phyloP scores from a whole-genome alignment of 1,140 invertebrate species.

The Meloidogyne floridensis region DNA sequence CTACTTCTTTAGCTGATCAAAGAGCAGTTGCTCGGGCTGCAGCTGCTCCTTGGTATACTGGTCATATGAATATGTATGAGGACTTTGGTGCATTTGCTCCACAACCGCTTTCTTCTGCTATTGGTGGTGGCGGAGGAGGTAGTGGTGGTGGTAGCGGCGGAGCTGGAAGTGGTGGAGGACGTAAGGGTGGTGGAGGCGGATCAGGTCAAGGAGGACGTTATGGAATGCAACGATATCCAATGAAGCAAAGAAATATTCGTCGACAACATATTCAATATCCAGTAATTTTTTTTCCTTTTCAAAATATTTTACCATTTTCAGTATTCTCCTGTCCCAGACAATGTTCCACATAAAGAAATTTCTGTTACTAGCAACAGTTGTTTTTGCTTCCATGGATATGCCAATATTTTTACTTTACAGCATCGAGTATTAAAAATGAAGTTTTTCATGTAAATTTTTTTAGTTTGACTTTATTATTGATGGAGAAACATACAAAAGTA shows the following conservation, averaged over 20 bases:
- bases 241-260: conserved; percentile 7
- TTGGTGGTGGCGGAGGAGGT: neutral
- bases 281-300: conserved; percentile 11
- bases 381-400: conserved; percentile 42
- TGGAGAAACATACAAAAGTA: conserved; percentile 42
- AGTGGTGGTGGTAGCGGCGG: neutral
- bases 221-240: neutral
- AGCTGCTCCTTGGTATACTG: conserved; percentile 1
- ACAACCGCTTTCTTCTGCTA: neutral
- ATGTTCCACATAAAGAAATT: conserved; percentile 33
- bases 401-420: conserved; percentile 40
- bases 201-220: neutral
- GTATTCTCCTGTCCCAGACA: conserved; percentile 35
- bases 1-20: neutral
- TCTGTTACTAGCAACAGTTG: conserved; percentile 14
- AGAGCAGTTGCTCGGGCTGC: neutral
- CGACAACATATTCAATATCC: conserved; percentile 25
- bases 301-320: conserved; percentile 27
- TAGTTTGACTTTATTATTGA: conserved; percentile 49
- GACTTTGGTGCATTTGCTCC: neutral
- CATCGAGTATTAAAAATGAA: conserved; percentile 28
- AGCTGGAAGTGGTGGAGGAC: neutral
- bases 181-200: neutral
- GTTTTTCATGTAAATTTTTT: conserved; percentile 18
- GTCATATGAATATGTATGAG: neutral